Evolutionary conservation across 2,888 invertebrate species (phyloP).

Genomic region (Volucella inflata): DNA sequence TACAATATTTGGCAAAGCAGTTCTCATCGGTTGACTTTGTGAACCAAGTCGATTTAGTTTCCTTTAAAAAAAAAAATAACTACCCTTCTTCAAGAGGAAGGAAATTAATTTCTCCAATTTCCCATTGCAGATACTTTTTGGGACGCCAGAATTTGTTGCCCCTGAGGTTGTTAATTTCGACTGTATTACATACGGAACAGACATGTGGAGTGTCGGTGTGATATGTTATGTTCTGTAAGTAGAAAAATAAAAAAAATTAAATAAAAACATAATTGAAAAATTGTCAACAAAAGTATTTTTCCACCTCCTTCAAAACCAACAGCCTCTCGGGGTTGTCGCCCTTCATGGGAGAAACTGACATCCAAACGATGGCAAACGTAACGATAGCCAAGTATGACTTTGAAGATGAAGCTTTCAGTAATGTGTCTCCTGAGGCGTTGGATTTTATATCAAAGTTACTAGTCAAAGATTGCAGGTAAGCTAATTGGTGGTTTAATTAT

Average conservation of each 20-base stretch:
- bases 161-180: conserved; percentile 99
- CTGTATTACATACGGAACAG: conserved; percentile 96
- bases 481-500: conserved; percentile 77
- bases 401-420: conserved; percentile 97
- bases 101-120: conserved; percentile 27
- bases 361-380: conserved; percentile 99
- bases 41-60: background rate
- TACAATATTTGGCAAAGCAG: background rate
- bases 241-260: conserved; percentile 1
- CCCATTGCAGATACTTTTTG: conserved; percentile 90
- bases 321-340: conserved; percentile 98
- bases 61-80: background rate
- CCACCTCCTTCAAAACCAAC: conserved; percentile 29
- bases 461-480: conserved; percentile 96
- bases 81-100: background rate
- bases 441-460: conserved; percentile 97
- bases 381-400: conserved; percentile 98
- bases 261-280: conserved; percentile 29
- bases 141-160: conserved; percentile 99
- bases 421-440: conserved; percentile 96
- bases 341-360: conserved; percentile 98
- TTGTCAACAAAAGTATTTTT: conserved; percentile 56
- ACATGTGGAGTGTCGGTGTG: conserved; percentile 99
- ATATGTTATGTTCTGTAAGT: conserved; percentile 99
- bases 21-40: background rate